Evolutionary conservation across 2,888 invertebrate species (phyloP), one percentile per base, ranked within the genome.

Genomic region (Aproaerema taeniolella): DNA sequence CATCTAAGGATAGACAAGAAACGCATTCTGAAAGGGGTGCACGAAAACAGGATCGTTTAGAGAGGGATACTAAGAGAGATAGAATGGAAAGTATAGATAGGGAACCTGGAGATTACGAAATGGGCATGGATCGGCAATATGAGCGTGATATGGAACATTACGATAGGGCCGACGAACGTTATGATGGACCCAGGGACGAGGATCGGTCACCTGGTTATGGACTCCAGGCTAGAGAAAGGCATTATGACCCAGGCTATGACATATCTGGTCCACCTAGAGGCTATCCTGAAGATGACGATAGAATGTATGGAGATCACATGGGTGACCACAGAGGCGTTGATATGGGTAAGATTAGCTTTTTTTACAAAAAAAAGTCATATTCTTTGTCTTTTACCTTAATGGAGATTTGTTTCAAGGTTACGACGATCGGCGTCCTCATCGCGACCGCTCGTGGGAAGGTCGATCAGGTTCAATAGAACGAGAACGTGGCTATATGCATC

Each of bases 391-490:
- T n/a, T n/a, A n/a, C n/a, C n/a, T n/a, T n/a, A n/a, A n/a, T n/a
- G n/a, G n/a, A n/a, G n/a, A n/a, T n/a, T n/a, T n/a, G n/a, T 38
- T 38, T 53, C 47, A 16, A 71, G 87, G 82, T 45, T 87, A 87
- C 54, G 89, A 89, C 43, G 87, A 87, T 37, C 72, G 87, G 14
- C 83, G 87, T 31, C 79, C 76, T 5, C 78, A 75, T 45, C 83
- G 89, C 25, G 83, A 89, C 52, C 87, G 83, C 26, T 88, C 89
- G 11, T 89, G 90, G 89, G 88, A 88, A 46, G 80, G 85, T n/a
- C 70, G 85, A 4, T 78, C 83, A 32, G 71, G 79, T 4, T 86
- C 87, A 0, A 63, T 86, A 46, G 87, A 87, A 31, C 76, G 83
- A 38, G 87, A 87, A 35, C 74, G 87, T 25, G 72, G 73, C 1